phyloP scores from a whole-genome alignment of 2,113 vertebrate species.

The Anseranas semipalmata region DNA sequence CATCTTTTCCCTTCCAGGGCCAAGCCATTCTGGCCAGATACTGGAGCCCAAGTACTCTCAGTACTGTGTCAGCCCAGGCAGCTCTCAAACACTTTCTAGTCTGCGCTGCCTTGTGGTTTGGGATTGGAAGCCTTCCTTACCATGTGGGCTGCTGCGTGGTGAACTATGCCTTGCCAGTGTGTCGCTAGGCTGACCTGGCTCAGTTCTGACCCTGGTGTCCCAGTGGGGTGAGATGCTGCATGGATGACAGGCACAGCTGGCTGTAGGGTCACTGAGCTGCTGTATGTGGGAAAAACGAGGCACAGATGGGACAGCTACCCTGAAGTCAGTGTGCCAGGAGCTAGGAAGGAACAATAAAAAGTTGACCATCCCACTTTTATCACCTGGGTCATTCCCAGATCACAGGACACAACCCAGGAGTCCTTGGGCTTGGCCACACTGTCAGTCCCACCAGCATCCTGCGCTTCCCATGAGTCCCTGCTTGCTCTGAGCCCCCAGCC shows the following conservation, averaged over 20 bases:
- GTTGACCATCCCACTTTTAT: background rate
- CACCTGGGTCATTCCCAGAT: background rate
- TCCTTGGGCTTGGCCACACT: background rate
- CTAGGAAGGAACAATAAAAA: background rate
- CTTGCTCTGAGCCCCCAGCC: background rate
- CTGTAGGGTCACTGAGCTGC: background rate
- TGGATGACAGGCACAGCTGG: background rate
- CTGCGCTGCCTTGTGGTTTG: background rate
- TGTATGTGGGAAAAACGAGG: background rate
- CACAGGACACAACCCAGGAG: background rate
- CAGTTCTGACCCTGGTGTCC: background rate
- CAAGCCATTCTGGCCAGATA: background rate
- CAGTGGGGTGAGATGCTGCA: background rate
- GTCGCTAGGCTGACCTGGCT: background rate
- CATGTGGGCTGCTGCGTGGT: background rate
- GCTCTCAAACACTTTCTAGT: background rate
- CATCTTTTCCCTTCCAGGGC: background rate
- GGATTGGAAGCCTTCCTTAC: background rate
- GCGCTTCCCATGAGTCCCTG: rapidly evolving
- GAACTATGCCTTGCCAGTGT: background rate
- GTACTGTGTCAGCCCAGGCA: background rate
- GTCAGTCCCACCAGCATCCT: background rate
- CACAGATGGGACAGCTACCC: background rate
- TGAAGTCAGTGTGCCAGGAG: background rate
- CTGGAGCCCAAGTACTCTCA: background rate